Base-by-base conservation (phyloP, 2,888 invertebrate species). In the Orgyia antiqua region DNA sequence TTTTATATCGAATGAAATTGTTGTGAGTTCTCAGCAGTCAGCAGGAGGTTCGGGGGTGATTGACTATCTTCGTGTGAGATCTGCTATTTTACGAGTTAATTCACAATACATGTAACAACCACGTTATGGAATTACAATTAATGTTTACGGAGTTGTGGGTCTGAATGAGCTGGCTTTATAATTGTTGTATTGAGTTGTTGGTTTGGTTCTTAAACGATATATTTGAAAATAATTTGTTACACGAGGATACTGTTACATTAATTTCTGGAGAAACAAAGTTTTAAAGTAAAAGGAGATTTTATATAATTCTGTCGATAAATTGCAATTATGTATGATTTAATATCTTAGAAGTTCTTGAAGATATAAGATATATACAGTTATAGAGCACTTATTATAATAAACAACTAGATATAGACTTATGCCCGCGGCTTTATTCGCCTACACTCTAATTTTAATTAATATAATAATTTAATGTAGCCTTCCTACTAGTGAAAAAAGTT, bases 21-120 rank as follows among this genome's bases (percentile, higher is more conserved):
- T 45, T 40, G 80, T 15, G 10, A 10, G 70, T 82, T 82, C 77
- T 76, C 82, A 77, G 68, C 68, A 70, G 62, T 44, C 72, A 61
- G 63, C 76, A 62, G 82, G 78, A 62, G 55, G 48, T 45, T 63
- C 53, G 65, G 70, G 75, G 77, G 73, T 46, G 71, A 59, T 37
- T 45, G 29, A 11, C 28, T 82, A 84, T 84, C 84, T 69, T 51
- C 72, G 71, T 84, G 84, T 74, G 84, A 84, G 78, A 84, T 84
- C 83, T 66, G 47, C 33, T 38, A 60, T 61, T 68, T 71, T 65
- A 65, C 59, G 59, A 68, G 60, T 63, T 65, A 63, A 67, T 68
- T 45, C 57, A 55, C 55, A 47, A 54, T 46, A 36, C 29, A 40
- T 39, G 30, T 45, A 39, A 44, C 38, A 32, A 40, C 37, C 37